phyloP scores from a whole-genome alignment of 2,797 vertebrate genomes.

The Monodelphis domestica region DNA sequence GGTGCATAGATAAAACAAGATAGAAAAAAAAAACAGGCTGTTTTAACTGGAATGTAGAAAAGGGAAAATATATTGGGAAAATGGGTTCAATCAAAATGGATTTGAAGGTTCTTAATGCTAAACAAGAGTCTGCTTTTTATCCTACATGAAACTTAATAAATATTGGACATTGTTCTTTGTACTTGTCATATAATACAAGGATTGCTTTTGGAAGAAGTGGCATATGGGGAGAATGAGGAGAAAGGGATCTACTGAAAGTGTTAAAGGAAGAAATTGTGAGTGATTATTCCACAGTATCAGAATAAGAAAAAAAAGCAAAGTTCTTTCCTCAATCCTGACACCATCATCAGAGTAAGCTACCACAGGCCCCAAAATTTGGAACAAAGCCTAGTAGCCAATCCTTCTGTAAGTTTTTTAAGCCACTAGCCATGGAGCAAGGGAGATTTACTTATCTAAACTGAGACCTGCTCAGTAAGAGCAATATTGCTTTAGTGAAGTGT shows the following conservation, averaged over 20 bases:
- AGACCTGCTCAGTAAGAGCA: background rate
- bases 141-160: conserved; percentile 9
- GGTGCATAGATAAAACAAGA: too few species aligned
- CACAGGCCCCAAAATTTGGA: conserved; percentile 37
- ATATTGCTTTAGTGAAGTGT: conserved; percentile 4
- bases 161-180: conserved; percentile 41
- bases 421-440: conserved; percentile 35
- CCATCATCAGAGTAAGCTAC: conserved; percentile 40
- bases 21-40: background rate
- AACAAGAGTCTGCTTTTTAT: background rate
- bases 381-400: conserved; percentile 45
- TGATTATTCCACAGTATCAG: conserved; percentile 48
- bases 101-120: background rate
- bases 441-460: conserved; percentile 30
- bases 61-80: background rate
- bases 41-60: background rate
- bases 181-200: conserved; percentile 31
- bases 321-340: conserved; percentile 43
- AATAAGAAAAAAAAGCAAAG: conserved; percentile 46
- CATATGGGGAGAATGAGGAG: conserved; percentile 1
- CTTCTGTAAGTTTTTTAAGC: conserved; percentile 59
- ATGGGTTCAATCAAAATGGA: background rate
- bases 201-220: conserved; percentile 1
- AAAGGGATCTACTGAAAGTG: background rate
- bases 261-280: conserved; percentile 37